Percentiles rank a stretch among this genome's conserved stretches.
Conservation (phyloP, 2,797 vertebrate species). For the Sparidentex hasta region DNA sequence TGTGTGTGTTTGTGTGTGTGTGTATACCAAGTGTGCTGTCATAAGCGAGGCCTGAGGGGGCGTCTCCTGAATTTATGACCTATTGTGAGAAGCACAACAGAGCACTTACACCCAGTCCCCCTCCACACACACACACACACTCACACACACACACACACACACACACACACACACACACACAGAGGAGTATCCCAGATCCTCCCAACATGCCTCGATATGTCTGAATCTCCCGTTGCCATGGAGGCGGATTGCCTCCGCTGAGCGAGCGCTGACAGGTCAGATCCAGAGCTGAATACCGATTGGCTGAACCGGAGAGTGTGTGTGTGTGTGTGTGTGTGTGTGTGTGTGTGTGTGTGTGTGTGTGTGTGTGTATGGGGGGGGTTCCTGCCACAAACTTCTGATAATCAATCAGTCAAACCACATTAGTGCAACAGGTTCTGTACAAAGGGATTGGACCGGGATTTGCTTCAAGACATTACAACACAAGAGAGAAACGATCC, state of each 20-base stretch:
- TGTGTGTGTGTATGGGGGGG: no score
- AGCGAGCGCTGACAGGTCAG: slow-evolving; percentile 44
- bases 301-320: slow-evolving; percentile 2
- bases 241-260: slow-evolving; percentile 16
- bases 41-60: slow-evolving; percentile 16
- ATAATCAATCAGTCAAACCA: slow-evolving; percentile 35
- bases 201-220: slow-evolving; percentile 17
- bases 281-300: slow-evolving; percentile 15
- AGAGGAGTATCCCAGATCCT: slow-evolving; percentile 19
- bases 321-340: no score
- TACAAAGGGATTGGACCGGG: neutral
- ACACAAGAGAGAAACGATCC: neutral
- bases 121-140: slow-evolving; percentile 13
- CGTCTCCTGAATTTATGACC: slow-evolving; percentile 56
- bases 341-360: no score
- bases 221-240: slow-evolving; percentile 26
- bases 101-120: slow-evolving; percentile 12
- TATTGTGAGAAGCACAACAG: slow-evolving; percentile 49
- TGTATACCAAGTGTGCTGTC: slow-evolving; percentile 19
- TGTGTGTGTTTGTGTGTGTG: slow-evolving; percentile 17
- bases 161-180: slow-evolving; percentile 15
- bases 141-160: slow-evolving; percentile 14
- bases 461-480: neutral
- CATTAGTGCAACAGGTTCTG: slow-evolving; percentile 19
- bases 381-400: slow-evolving; percentile 3